Percentiles rank a stretch among this genome's conserved stretches.
Conservation (phyloP, 2,797 vertebrate species). For the Pogonophryne albipinna region DNA sequence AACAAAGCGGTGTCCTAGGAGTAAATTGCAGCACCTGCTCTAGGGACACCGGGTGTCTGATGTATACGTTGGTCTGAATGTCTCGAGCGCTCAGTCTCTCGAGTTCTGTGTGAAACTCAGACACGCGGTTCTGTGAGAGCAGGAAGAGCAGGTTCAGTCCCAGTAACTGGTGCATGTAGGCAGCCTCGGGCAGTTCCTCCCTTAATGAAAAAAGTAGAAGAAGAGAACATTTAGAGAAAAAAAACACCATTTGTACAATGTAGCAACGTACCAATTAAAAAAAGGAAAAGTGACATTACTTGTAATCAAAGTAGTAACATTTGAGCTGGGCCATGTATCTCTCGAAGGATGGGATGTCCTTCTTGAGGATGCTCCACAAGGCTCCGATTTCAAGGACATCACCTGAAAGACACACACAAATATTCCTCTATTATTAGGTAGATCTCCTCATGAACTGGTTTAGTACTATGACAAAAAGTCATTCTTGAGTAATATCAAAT, state of each 20-base stretch:
- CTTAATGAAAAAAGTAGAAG: slow-evolving; percentile 68
- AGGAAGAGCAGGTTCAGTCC: slow-evolving; percentile 97
- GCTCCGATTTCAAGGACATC: slow-evolving; percentile 97
- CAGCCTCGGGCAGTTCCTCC: slow-evolving; percentile 92
- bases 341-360: slow-evolving; percentile 96
- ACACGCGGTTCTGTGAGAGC: slow-evolving; percentile 96
- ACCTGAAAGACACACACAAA: slow-evolving; percentile 78
- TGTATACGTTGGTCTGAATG: slow-evolving; percentile 95
- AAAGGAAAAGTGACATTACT: slow-evolving; percentile 80
- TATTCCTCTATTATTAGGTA: neutral
- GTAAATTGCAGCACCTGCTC: slow-evolving; percentile 88
- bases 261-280: neutral
- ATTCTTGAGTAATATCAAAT: neutral
- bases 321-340: slow-evolving; percentile 98
- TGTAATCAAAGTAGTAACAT: slow-evolving; percentile 98
- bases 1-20: neutral
- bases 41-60: slow-evolving; percentile 94
- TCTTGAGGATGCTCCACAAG: slow-evolving; percentile 94
- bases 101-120: slow-evolving; percentile 96
- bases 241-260: fast-evolving
- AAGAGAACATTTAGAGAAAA: slow-evolving; percentile 20
- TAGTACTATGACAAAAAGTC: fast-evolving
- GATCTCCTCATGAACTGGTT: neutral
- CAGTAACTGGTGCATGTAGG: slow-evolving; percentile 94
- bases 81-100: slow-evolving; percentile 92